Evolutionary conservation across 2,888 invertebrate genomes (phyloP), one percentile per base, ranked within the genome.

Genomic region (Rotaria macrura): DNA sequence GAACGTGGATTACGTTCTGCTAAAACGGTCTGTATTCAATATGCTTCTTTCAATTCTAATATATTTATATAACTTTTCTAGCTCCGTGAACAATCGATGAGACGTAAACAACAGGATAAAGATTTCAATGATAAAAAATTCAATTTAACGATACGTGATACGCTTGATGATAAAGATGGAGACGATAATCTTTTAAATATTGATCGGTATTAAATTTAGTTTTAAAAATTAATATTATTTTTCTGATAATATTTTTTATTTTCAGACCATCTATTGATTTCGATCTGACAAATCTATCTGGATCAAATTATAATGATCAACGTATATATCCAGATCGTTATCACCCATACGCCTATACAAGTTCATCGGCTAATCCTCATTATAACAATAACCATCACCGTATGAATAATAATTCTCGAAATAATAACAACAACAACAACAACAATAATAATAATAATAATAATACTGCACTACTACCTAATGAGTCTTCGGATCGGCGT

Each of bases 81-180:
- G 92, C 94, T 94, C 93, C 93, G 95, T 91, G 93, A 95, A 87
- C 95, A 95, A 92, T 96, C 96, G 0, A 94, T 94, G 88, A 95
- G 96, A 90, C 93, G 96, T 72, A 96, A 96, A 90, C 96, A 96
- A 91, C 95, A 95, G 88, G 96, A 97, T 90, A 94, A 95, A 92
- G 96, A 96, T 91, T 96, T 96, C 90, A 96, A 96, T 90, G 96
- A 97, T 91, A 96, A 96, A 91, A 95, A 96, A 90, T 94, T 96
- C 92, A 96, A 96, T 89, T 90, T 96, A 86, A 95, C 95, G 5
- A 92, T 95, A 85, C 93, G 93, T 25, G 94, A 94, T 88, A 89
- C 89, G 85, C 94, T 94, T 88, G 94, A 94, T 88, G 90, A 94
- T 85, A 89, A 90, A 86, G 89, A 89, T 87, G 89, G 89, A 85